phyloP scores from a whole-genome alignment of 2,888 invertebrate species.

The Nemapogon koenigi region DNA sequence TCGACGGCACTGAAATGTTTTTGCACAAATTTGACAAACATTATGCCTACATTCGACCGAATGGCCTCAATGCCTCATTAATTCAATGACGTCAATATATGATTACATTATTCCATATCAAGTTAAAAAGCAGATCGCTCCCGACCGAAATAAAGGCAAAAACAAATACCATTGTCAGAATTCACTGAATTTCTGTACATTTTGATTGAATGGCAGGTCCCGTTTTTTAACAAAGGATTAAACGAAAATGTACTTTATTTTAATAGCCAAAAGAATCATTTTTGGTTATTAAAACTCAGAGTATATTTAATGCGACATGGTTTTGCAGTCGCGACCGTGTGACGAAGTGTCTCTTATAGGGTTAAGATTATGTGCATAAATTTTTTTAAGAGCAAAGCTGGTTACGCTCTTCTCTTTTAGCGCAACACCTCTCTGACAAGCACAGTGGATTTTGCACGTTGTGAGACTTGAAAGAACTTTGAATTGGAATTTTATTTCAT shows the following conservation, averaged over 20 bases:
- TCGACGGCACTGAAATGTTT: too few species aligned
- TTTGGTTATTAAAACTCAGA: too few species aligned
- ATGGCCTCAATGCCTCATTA: constrained; percentile 4
- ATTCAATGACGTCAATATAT: constrained; percentile 8
- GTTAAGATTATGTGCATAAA: constrained; percentile 55
- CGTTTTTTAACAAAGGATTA: too few species aligned
- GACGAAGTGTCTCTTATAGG: constrained; percentile 31
- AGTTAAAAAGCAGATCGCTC: constrained; percentile 9
- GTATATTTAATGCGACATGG: constrained; percentile 17
- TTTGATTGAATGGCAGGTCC: constrained; percentile 6
- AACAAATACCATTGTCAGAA: constrained; percentile 9
- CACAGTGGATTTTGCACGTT: background rate
- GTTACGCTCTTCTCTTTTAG: constrained; percentile 16
- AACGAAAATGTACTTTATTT: too few species aligned
- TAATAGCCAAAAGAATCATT: too few species aligned
- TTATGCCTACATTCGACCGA: background rate
- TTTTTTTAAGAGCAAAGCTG: constrained; percentile 37
- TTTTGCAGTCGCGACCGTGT: constrained; percentile 26
- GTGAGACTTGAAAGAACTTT: too few species aligned
- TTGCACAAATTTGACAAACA: too few species aligned
- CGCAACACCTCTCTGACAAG: constrained; percentile 26
- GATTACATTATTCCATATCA: too few species aligned
- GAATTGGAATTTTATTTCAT: too few species aligned
- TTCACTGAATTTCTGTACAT: constrained; percentile 1
- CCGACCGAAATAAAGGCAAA: background rate